These are phyloP conservation scores for Malurus elegans DNA, from an alignment of 2,113 vertebrate species.

Conservation along the genomic window DNA sequence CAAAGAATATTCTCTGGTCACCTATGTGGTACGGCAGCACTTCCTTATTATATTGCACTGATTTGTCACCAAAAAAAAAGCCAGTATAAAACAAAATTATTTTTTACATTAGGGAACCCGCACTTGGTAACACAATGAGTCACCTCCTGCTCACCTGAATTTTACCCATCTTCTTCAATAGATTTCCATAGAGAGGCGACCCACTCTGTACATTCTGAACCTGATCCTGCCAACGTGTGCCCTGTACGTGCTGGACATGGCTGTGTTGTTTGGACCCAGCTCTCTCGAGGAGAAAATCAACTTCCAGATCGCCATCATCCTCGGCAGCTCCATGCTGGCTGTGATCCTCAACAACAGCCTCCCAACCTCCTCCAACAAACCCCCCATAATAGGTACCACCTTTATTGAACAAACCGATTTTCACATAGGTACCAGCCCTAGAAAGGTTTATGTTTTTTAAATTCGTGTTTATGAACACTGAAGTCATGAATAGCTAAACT, in stretches of 20 bases:
- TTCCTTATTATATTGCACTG: background rate
- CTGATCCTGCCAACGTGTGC: conserved; percentile 73
- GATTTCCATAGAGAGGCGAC: conserved; percentile 71
- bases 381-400: conserved; percentile 74
- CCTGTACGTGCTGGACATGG: conserved; percentile 77
- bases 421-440: background rate
- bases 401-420: background rate
- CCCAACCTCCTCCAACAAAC: conserved; percentile 72
- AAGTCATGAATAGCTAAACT: background rate
- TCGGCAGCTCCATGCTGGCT: conserved; percentile 80
- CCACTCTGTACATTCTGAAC: conserved; percentile 74
- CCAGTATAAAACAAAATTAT: fast-evolving
- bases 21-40: background rate
- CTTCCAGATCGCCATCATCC: conserved; percentile 80
- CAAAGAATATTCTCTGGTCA: background rate
- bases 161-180: background rate
- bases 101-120: background rate
- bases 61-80: background rate
- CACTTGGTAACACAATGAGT: background rate
- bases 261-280: conserved; percentile 70
- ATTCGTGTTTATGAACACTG: fast-evolving
- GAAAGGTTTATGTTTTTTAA: background rate
- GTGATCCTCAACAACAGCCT: conserved; percentile 80
- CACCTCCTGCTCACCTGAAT: background rate
- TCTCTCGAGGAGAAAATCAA: conserved; percentile 71